Base-by-base conservation (phyloP, 2,797 vertebrate species). In the Psittacula derbiana region DNA sequence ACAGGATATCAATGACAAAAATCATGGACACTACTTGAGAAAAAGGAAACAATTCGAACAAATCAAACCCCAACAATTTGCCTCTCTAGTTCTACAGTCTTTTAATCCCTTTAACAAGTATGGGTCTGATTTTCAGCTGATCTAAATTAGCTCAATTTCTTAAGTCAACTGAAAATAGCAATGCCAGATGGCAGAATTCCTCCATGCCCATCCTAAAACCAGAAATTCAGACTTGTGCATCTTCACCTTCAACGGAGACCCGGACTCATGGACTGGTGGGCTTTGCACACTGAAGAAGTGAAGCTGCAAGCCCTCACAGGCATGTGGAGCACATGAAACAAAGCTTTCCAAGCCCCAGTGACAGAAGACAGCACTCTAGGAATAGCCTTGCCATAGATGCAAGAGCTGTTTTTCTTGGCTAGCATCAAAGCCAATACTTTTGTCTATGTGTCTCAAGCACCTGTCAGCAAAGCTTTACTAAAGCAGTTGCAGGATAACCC, bases 261-360 rank as follows among this genome's bases (percentile, higher is more conserved):
- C 11, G 4, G 31, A 16, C 38, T 61, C 0, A 1, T 1, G 14
- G 46, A 73, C 60, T 73, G 16, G 43, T 2, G 2, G 18, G 55
- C 67, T 80, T 53, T 66, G 24, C 50, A 57, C 1, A 17, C 16
- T 10, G 65, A 70, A 88, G 47, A 38, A 44, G n/a, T 16, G 44
- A 78, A 52, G 33, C 47, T 80, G 40, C 46, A 80, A 62, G 30
- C 28, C 57, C 40, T 58, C 47, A 55, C 20, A 44, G 40, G 30
- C 47, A 25, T 3, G 3, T 0, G 44, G 11, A 78, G 40, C 27
- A 58, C 13, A 24, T 7, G 27, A 74, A 90, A 76, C 1, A 2
- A 49, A 86, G 43, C 50, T 86, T 65, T 62, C 31, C 53, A 65
- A 21, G 23, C 27, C 28, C n/a, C 8, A 5, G 30, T 33, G n/a